These are phyloP conservation scores for Limnephilus lunatus DNA, from an alignment of 2,888 invertebrate genomes.

Conservation along the genomic window DNA sequence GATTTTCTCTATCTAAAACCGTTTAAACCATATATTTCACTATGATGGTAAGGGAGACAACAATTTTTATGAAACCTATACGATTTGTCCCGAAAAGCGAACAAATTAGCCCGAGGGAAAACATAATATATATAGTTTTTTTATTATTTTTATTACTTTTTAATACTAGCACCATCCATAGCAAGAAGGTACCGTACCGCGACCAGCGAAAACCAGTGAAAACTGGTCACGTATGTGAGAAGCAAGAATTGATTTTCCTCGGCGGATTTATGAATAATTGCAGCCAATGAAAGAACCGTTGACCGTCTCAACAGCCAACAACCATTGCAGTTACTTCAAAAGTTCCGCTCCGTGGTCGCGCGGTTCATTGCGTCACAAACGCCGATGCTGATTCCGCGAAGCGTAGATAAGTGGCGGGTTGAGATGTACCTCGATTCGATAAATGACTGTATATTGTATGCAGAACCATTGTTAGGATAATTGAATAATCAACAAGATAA, in stretches of 20 bases:
- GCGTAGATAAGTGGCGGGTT: background rate
- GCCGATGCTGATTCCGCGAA: background rate
- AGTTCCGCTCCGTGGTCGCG: background rate
- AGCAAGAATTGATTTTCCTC: background rate
- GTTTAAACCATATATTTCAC: no score
- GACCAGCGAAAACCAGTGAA: background rate
- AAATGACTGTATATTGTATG: background rate
- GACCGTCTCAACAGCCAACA: background rate
- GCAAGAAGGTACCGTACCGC: background rate
- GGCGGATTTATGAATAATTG: background rate
- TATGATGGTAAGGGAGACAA: no score
- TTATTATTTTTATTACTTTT: no score
- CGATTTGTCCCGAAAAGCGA: no score
- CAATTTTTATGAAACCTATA: no score
- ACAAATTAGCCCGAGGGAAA: no score
- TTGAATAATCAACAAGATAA: background rate
- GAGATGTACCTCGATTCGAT: background rate
- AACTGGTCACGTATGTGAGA: background rate
- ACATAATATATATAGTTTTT: no score
- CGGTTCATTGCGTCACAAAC: slow-evolving; percentile 2
- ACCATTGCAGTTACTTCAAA: background rate
- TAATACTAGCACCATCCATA: background rate
- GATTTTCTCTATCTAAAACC: no score
- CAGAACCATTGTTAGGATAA: background rate
- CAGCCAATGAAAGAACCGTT: background rate